Evolutionary conservation across 1,140 invertebrate species (phyloP).

Genomic region (Marisa cornuarietis): DNA sequence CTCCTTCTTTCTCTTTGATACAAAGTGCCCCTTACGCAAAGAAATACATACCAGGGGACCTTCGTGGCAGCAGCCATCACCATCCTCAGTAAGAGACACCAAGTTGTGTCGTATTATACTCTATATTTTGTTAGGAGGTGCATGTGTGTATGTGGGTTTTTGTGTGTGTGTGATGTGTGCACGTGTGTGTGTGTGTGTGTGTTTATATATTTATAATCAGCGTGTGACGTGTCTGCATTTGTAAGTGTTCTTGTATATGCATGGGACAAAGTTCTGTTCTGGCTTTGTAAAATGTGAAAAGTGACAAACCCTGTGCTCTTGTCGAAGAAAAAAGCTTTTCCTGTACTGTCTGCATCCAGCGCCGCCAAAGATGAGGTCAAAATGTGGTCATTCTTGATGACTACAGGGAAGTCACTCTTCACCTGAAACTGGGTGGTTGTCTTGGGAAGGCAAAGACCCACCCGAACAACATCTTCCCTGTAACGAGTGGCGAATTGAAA

Average conservation of each 20-base stretch:
- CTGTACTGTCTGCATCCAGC: conserved; percentile 13
- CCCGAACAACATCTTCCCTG: conserved; percentile 3
- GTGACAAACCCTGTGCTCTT: background rate
- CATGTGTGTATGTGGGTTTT: background rate
- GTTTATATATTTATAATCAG: background rate
- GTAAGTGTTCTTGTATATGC: background rate
- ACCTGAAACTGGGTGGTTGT: conserved; percentile 10
- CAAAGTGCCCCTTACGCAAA: no score
- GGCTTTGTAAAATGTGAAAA: no score
- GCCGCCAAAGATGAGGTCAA: background rate
- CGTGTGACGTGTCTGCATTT: background rate
- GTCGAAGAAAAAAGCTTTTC: conserved; percentile 17
- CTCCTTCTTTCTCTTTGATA: no score
- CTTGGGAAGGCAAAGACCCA: conserved; percentile 18
- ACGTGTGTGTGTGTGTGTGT: no score
- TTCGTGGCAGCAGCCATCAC: no score
- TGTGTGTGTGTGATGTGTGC: no score
- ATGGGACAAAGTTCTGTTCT: no score
- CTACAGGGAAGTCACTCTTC: background rate
- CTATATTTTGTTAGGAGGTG: no score
- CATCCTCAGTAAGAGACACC: no score
- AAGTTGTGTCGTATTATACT: no score
- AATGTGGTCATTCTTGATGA: background rate
- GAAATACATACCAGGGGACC: no score
- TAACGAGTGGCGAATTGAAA: background rate